Conservation (phyloP, 1,140 invertebrate species). For the Xylocopa sonorina region DNA sequence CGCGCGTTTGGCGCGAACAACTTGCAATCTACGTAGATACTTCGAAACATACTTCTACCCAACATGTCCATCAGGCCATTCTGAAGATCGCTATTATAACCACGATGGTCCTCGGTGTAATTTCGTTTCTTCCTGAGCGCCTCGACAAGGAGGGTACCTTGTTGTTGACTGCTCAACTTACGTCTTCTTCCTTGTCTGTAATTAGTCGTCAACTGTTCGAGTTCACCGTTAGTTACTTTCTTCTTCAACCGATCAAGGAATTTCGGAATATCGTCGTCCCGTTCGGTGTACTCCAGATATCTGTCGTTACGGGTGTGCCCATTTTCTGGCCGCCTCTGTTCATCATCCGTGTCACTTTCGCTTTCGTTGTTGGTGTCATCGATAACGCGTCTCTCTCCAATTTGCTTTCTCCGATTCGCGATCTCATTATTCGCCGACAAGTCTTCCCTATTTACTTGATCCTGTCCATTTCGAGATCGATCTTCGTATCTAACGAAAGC, state of each 20-base stretch:
- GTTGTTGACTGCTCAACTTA: slow-evolving; percentile 86
- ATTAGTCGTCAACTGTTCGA: slow-evolving; percentile 65
- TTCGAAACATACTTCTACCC: slow-evolving; percentile 88
- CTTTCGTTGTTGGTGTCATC: neutral
- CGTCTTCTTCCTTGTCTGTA: slow-evolving; percentile 76
- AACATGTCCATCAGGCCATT: slow-evolving; percentile 91
- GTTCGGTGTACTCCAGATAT: slow-evolving; percentile 34
- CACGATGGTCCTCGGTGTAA: slow-evolving; percentile 76
- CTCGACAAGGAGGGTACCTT: slow-evolving; percentile 88
- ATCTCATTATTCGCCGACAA: too few relatives aligned
- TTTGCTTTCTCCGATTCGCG: neutral
- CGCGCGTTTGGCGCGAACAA: too few relatives aligned
- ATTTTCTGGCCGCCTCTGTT: neutral
- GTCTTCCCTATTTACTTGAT: too few relatives aligned
- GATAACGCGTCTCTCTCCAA: neutral
- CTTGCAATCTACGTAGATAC: too few relatives aligned
- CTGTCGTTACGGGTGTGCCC: neutral
- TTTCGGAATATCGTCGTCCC: slow-evolving; percentile 55
- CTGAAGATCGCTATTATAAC: slow-evolving; percentile 82
- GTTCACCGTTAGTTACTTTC: slow-evolving; percentile 61
- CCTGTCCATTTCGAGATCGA: neutral
- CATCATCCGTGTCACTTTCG: neutral
- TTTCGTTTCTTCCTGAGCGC: slow-evolving; percentile 86
- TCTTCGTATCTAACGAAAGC: neutral
- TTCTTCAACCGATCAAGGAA: slow-evolving; percentile 72